Base-by-base conservation (phyloP, 2,888 invertebrate species). In the Choreutis nemorana region DNA sequence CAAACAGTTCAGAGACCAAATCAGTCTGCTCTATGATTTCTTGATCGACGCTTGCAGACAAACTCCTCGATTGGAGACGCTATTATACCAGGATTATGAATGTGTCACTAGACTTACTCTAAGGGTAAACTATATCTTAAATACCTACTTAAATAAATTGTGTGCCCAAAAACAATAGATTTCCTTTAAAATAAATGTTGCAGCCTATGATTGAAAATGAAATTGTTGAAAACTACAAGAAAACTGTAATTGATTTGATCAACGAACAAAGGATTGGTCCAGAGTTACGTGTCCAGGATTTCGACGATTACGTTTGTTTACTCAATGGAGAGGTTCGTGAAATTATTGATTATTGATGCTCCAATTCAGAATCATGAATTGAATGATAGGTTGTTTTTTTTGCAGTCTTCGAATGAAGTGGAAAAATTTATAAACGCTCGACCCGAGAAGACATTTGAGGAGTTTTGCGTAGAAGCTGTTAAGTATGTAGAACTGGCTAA, bases 21-120 rank as follows among this genome's bases (percentile, higher is more conserved):
- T 95, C 1, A 59, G 89, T 21, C 78, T 84, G 26, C 70, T 91
- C 11, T 85, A 91, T 38, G 89, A 90, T 41, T 82, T 83, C n/a
- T 84, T 95, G 42, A 83, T 89, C 7, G 82, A 87, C 34, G 86
- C 90, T 1, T 86, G 92, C 15, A 77, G 82, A 37, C 81, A 82
- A 18, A 78, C 91, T 29, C 91, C 93, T 1, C 81, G 92, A 30
- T 79, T 96, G 23, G 95, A 97, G 64, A 88, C 86, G 1, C 83
- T 89, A 45, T 66, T 91, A 24, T 91, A 89, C 59, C 81, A 87
- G 40, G 89, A 90, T 57, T 86, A 58, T 41, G 48, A 68, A 13
- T 40, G 40, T 8, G 45, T 50, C 9, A 35, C 48, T 9, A 49
- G 45, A 34, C 14, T 33, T 18, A 57, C 47, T 2, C 42, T 75